Base-by-base conservation (phyloP, 37 sponge, comb jelly and placozoan species). In the Cliona cf. orientalis region DNA sequence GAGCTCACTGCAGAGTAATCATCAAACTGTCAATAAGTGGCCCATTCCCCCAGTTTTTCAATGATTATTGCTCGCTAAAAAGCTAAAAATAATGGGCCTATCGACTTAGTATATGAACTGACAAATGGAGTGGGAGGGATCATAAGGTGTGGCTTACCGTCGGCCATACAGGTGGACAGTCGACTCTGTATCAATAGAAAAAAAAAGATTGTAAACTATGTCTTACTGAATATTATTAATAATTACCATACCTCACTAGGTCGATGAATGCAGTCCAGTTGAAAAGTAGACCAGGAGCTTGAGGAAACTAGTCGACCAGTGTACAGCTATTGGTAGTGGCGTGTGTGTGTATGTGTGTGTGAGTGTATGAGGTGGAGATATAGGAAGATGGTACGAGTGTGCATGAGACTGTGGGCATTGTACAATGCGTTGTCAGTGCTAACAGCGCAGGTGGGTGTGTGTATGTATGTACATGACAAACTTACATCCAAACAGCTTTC, bases 241-340 rank as follows among this genome's bases (percentile, higher is more conserved):
- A 6, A 42, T 3, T 14, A 6, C 25, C 26, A 28, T 64, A 86
- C 87, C 74, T 86, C 87, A 46, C 42, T 63, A 1, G 80, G 80
- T 49, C 87, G 72, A 41, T 80, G 75, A 28, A 80, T 74, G 67
- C 88, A 87, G 59, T 87, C 81, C 31, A 87, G 75, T 44, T 73
- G 74, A 33, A 87, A 74, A 2, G 44, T 73, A 26, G 64, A 21
- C 88, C 81, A 87, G 0, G 69, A 38, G 0, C 12, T 14, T 12
- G 74, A 67, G 26, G 67, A 67, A 2, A 84, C 58, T 39, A 26
- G n/a, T n/a, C n/a, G 49, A n/a, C 84, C 68, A 45, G 84, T 40
- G 29, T 84, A 74, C 0, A 84, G 75, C 84, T 84, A 35, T 45
- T 2, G 44, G 35, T 58, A 60, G n/a, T n/a, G n/a, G n/a, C 53